These are phyloP conservation scores for Nycteola revayana DNA, from an alignment of 2,888 invertebrate species.

Conservation along the genomic window DNA sequence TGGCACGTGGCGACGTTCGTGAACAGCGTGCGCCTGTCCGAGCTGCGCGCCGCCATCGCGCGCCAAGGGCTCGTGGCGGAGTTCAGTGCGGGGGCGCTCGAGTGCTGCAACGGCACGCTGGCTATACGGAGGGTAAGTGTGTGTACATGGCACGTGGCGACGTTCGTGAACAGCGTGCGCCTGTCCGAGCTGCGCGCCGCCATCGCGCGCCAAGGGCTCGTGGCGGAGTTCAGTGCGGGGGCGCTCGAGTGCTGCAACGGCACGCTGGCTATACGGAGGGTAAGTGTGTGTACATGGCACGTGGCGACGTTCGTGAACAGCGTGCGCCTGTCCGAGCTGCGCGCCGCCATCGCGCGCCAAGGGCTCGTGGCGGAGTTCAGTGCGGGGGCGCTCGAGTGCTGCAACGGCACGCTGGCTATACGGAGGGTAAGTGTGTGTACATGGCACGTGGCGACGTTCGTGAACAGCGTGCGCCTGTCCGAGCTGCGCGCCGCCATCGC, in stretches of 20 bases:
- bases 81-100: slow-evolving; percentile 89
- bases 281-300: slow-evolving; percentile 70
- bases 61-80: slow-evolving; percentile 88
- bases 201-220: slow-evolving; percentile 93
- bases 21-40: slow-evolving; percentile 94
- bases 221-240: slow-evolving; percentile 84
- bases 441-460: slow-evolving; percentile 91
- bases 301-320: slow-evolving; percentile 96
- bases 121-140: slow-evolving; percentile 88
- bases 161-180: slow-evolving; percentile 96
- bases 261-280: slow-evolving; percentile 93
- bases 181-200: slow-evolving; percentile 94
- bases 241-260: slow-evolving; percentile 97
- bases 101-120: slow-evolving; percentile 95
- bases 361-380: slow-evolving; percentile 83
- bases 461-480: slow-evolving; percentile 95
- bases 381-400: slow-evolving; percentile 96
- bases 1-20: slow-evolving; percentile 93
- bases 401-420: slow-evolving; percentile 94
- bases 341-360: slow-evolving; percentile 94
- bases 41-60: slow-evolving; percentile 95
- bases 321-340: slow-evolving; percentile 93
- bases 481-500: slow-evolving; percentile 95
- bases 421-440: slow-evolving; percentile 82
- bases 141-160: slow-evolving; percentile 87